phyloP scores from a whole-genome alignment of 2,888 invertebrate species.

The Pristionchus mayeri region DNA sequence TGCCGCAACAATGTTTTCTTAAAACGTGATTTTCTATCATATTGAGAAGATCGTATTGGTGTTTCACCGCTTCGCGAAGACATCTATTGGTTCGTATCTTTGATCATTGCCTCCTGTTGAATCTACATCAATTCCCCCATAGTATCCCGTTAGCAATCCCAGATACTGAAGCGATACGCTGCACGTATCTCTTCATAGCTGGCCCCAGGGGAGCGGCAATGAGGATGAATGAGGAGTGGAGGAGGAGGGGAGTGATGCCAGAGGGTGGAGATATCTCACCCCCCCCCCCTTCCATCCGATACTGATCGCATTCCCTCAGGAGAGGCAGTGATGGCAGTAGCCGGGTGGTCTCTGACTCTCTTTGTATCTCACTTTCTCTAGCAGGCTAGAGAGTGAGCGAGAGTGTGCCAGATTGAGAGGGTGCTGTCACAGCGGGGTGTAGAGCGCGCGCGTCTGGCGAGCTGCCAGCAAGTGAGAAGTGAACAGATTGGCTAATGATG shows the following conservation, averaged over 20 bases:
- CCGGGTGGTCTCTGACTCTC: constrained; percentile 26
- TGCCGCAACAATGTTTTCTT: no score
- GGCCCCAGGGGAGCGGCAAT: background rate
- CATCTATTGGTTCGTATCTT: no score
- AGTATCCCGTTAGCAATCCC: no score
- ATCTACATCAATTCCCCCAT: no score
- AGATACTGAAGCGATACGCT: background rate
- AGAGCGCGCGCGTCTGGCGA: background rate
- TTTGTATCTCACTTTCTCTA: no score
- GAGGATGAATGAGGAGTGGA: background rate
- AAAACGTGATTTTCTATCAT: no score
- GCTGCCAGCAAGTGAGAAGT: background rate
- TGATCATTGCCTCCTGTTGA: no score
- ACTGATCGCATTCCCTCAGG: constrained; percentile 34
- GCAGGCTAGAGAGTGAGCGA: background rate
- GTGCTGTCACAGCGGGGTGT: constrained; percentile 1
- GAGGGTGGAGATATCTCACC: background rate
- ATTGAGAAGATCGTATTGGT: no score
- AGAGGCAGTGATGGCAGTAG: background rate
- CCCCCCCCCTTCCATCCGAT: background rate
- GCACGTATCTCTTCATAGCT: constrained; percentile 20
- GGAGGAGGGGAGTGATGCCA: background rate
- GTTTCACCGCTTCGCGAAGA: no score
- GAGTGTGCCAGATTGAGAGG: background rate
- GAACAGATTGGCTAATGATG: constrained; percentile 20